Evolutionary conservation across 1,140 invertebrate genomes (phyloP).

Genomic region (Saccostrea glomerata): DNA sequence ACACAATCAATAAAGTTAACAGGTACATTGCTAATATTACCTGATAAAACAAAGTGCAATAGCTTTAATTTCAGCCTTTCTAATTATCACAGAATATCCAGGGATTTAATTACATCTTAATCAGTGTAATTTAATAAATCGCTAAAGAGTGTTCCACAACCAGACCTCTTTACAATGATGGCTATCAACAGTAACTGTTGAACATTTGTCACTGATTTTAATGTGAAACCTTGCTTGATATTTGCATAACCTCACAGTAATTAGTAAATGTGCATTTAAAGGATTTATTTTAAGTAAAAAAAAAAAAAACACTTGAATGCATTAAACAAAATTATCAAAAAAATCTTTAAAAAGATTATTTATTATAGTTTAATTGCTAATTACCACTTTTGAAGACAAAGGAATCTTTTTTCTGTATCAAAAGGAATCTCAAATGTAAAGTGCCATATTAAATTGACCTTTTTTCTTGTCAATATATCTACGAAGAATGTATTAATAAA

Average conservation of each 20-base stretch:
- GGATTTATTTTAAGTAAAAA: too few species aligned
- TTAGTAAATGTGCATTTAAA: too few species aligned
- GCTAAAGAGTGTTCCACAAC: neutral
- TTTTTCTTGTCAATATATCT: too few species aligned
- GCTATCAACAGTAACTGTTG: neutral
- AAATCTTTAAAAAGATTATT: too few species aligned
- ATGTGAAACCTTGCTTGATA: neutral
- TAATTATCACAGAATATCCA: slow-evolving; percentile 11
- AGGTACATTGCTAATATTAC: slow-evolving; percentile 15
- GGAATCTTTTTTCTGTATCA: too few species aligned
- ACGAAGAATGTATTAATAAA: too few species aligned
- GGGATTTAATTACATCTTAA: slow-evolving; percentile 20
- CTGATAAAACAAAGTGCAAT: slow-evolving; percentile 10
- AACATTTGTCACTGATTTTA: neutral
- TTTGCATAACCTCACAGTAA: neutral
- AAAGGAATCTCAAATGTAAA: too few species aligned
- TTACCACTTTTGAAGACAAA: too few species aligned
- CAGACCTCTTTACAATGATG: neutral
- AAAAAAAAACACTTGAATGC: too few species aligned
- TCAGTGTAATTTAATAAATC: slow-evolving; percentile 8
- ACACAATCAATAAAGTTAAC: slow-evolving; percentile 12
- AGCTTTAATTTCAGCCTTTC: neutral
- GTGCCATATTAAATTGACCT: too few species aligned
- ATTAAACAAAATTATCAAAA: too few species aligned
- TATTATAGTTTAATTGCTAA: too few species aligned